A percentile compares a stretch with the other conserved stretches of the same genome.
phyloP scores from a whole-genome alignment of 2,888 invertebrate species.

The Thumatha senex region DNA sequence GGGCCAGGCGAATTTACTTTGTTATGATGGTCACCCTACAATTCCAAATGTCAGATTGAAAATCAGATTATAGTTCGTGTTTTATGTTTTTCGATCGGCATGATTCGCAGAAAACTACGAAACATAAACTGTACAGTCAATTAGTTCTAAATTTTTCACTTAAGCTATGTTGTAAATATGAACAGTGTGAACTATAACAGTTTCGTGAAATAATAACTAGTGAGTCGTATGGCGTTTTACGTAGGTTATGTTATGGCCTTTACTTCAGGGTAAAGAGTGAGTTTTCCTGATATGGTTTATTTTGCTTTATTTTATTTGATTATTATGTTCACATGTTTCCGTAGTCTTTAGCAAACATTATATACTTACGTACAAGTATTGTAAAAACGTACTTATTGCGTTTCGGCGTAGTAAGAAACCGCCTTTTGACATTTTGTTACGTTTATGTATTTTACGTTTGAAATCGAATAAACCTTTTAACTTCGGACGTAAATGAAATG shows the following conservation, averaged over 20 bases:
- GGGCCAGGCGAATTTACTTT: constrained; percentile 1
- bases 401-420: neutral
- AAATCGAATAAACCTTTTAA: too few relatives aligned
- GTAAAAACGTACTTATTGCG: neutral
- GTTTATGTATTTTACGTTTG: neutral
- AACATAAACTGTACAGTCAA: constrained; percentile 8
- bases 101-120: constrained; percentile 38
- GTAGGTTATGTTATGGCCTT: constrained; percentile 71
- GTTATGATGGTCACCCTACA: too few relatives aligned
- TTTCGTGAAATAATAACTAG: constrained; percentile 19
- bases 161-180: constrained; percentile 14
- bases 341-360: neutral
- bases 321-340: neutral
- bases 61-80: constrained; percentile 40
- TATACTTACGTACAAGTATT: neutral
- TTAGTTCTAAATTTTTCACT: constrained; percentile 18
- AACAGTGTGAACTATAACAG: constrained; percentile 15
- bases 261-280: constrained; percentile 63
- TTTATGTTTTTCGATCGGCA: constrained; percentile 40
- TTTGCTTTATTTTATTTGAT: constrained; percentile 8
- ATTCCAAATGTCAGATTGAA: constrained; percentile 1
- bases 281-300: constrained; percentile 37
- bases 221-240: constrained; percentile 45
- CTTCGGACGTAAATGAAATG: too few relatives aligned
- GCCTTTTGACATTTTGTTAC: neutral